These are phyloP conservation scores for Tinea semifulvella DNA, from an alignment of 2,888 invertebrate species.

Conservation along the genomic window DNA sequence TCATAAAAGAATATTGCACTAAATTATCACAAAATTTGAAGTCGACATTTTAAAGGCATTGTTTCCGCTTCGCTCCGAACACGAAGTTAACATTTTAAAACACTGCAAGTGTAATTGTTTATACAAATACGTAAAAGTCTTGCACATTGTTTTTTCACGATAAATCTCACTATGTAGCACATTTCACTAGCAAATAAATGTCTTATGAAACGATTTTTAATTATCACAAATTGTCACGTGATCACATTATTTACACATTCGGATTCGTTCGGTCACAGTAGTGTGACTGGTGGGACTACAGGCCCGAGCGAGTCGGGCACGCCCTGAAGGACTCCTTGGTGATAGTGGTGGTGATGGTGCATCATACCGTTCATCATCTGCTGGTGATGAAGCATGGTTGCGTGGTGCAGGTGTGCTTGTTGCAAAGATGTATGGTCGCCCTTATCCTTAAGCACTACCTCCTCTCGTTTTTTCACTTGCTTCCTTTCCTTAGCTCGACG, in stretches of 20 bases:
- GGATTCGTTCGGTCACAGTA: constrained; percentile 58
- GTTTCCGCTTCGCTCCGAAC: constrained; percentile 2
- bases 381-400: constrained; percentile 62
- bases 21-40: constrained; percentile 38
- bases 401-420: constrained; percentile 61
- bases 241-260: constrained; percentile 2
- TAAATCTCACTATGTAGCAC: background rate
- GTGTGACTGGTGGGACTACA: constrained; percentile 52
- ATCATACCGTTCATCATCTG: constrained; percentile 65
- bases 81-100: background rate
- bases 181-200: background rate
- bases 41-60: constrained; percentile 23
- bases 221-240: background rate
- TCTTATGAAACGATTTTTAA: too few relatives aligned
- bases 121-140: background rate
- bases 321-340: constrained; percentile 60
- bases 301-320: constrained; percentile 59
- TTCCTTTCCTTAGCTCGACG: constrained; percentile 93
- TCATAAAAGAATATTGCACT: constrained; percentile 43
- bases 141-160: background rate
- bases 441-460: constrained; percentile 71
- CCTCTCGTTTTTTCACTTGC: constrained; percentile 84
- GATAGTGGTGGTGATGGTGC: constrained; percentile 56
- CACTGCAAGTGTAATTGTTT: background rate
- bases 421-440: constrained; percentile 59